Evolutionary conservation across 2,797 vertebrate species (phyloP).

Genomic region (Acomys russatus): DNA sequence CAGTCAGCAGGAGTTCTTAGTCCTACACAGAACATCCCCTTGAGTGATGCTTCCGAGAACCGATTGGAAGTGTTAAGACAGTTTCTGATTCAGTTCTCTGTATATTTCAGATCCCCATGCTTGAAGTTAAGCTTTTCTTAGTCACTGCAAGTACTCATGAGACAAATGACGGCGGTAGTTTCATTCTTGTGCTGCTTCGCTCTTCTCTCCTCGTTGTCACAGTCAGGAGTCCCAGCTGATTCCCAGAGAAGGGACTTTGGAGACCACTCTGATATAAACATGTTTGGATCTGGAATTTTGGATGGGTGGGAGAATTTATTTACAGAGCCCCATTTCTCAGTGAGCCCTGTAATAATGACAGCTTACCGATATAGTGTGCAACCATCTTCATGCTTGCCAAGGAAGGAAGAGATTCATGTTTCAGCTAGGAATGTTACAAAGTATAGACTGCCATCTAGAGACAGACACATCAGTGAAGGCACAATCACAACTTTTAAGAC

Average conservation of each 20-base stretch:
- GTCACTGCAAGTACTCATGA: background rate
- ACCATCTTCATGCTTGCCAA: background rate
- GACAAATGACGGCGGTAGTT: background rate
- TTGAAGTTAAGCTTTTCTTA: background rate
- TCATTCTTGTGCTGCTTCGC: background rate
- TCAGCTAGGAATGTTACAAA: constrained; percentile 25
- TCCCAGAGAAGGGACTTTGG: background rate
- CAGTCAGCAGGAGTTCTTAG: background rate
- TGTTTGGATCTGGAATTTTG: background rate
- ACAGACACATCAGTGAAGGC: constrained; percentile 54
- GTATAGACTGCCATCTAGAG: constrained; percentile 76
- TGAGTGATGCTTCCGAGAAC: background rate
- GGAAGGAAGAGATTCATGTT: constrained; percentile 1
- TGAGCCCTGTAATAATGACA: background rate
- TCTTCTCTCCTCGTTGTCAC: background rate
- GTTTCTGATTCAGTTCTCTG: background rate
- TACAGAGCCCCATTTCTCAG: background rate
- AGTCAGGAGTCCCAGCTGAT: background rate
- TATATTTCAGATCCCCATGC: background rate
- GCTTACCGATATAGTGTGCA: background rate
- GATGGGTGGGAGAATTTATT: background rate
- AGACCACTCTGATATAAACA: background rate
- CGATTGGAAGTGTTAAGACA: background rate
- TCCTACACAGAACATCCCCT: background rate
- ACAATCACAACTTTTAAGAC: constrained; percentile 34